Conservation (phyloP, 1,140 invertebrate genomes). For the Eufriesea mexicana region DNA sequence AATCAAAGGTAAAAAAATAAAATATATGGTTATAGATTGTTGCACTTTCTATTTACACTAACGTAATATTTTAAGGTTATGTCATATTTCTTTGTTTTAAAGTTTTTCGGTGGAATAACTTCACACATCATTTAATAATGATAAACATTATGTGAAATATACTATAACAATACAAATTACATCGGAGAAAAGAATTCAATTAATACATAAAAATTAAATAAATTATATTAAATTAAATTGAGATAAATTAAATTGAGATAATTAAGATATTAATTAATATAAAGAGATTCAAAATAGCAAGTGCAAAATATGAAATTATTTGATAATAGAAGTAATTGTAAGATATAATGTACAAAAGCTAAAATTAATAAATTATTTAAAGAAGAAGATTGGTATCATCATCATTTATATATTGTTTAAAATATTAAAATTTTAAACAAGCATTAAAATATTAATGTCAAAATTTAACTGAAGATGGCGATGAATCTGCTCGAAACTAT, state of each 20-base stretch:
- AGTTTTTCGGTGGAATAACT: not conserved
- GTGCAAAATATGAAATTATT: not conserved
- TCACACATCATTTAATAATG: not conserved
- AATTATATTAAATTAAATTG: not conserved
- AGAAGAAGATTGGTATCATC: not conserved
- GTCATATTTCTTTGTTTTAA: not conserved
- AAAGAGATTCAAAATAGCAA: not conserved
- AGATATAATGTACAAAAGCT: not conserved
- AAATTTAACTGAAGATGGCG: not conserved
- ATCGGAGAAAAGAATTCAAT: not conserved
- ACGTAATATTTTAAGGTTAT: slow-evolving; percentile 17
- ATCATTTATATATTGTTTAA: not conserved
- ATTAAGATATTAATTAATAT: not conserved
- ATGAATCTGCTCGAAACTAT: not conserved
- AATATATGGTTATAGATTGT: not conserved
- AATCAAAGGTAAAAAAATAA: not conserved
- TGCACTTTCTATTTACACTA: not conserved
- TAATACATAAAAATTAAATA: not conserved
- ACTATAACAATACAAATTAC: not conserved
- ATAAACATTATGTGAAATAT: no score
- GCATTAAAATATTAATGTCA: not conserved
- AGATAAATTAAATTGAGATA: not conserved
- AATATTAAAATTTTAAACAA: not conserved
- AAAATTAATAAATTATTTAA: not conserved
- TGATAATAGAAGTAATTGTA: not conserved